These are phyloP conservation scores for Lophius piscatorius DNA, from an alignment of 2,113 vertebrate species.

Conservation along the genomic window DNA sequence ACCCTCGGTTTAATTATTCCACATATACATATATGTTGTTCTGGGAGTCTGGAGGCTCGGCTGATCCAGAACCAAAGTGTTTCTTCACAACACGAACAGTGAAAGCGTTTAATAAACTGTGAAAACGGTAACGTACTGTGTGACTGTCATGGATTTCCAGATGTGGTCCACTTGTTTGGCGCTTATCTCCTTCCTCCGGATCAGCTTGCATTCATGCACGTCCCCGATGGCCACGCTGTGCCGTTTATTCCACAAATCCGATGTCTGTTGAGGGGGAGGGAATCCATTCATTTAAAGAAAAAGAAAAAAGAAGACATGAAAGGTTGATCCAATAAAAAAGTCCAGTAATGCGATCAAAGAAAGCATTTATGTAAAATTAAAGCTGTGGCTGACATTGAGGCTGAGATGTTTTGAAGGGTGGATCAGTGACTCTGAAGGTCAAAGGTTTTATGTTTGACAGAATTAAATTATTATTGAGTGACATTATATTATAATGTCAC, in stretches of 20 bases:
- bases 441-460: too few relatives aligned
- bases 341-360: too few relatives aligned
- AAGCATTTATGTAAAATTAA: too few relatives aligned
- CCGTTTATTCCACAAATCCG: slow-evolving; percentile 73
- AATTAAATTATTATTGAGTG: too few relatives aligned
- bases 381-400: too few relatives aligned
- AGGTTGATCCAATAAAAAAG: neutral
- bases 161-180: slow-evolving; percentile 69
- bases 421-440: too few relatives aligned
- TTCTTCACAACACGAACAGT: neutral
- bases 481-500: too few relatives aligned
- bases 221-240: slow-evolving; percentile 73
- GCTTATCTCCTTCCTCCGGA: slow-evolving; percentile 68
- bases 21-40: neutral
- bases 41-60: neutral
- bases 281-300: too few relatives aligned
- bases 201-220: slow-evolving; percentile 73
- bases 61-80: neutral
- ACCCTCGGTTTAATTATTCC: too few relatives aligned
- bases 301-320: neutral
- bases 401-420: too few relatives aligned
- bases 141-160: slow-evolving; percentile 71
- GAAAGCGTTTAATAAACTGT: neutral
- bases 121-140: slow-evolving; percentile 52
- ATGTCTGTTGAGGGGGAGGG: slow-evolving; percentile 39